phyloP scores from a whole-genome alignment of 2,113 vertebrate species.

The Spheniscus mendiculus region DNA sequence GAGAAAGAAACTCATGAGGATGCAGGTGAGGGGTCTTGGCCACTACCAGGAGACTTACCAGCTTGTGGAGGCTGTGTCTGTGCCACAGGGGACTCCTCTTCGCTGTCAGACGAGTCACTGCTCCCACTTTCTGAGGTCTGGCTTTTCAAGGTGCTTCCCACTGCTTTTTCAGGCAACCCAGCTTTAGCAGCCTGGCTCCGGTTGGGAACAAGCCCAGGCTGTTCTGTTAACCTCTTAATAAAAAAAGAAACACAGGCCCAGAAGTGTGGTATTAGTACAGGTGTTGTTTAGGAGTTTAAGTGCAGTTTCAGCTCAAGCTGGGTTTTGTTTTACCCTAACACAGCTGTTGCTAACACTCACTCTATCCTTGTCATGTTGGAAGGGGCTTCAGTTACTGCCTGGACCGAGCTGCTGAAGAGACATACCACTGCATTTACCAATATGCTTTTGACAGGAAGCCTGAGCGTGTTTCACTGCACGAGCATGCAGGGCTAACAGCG shows the following conservation, averaged over 20 bases:
- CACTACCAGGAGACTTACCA: neutral
- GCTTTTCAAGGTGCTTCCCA: slow-evolving; percentile 49
- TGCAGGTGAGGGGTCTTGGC: neutral
- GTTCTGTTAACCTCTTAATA: slow-evolving; percentile 55
- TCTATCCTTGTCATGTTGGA: neutral
- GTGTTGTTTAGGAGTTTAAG: neutral
- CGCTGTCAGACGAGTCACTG: slow-evolving; percentile 69
- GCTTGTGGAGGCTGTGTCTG: neutral
- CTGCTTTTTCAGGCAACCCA: slow-evolving; percentile 24
- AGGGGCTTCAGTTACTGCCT: neutral
- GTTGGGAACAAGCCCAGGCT: slow-evolving; percentile 47
- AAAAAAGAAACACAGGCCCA: neutral
- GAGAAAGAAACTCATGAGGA: neutral
- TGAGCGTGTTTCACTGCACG: fast-evolving
- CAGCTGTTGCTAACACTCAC: neutral
- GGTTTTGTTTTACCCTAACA: neutral
- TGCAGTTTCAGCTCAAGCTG: neutral
- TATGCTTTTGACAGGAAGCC: neutral
- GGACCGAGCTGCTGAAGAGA: neutral
- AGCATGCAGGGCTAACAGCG: neutral
- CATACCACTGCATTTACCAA: neutral
- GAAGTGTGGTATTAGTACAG: neutral
- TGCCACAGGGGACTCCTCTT: slow-evolving; percentile 32
- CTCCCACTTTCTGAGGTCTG: slow-evolving; percentile 30
- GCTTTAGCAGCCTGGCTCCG: slow-evolving; percentile 55